A percentile compares a stretch with the other conserved stretches of the same genome.
Conservation (phyloP, 2,888 invertebrate species). For the Girardia tigrina region DNA sequence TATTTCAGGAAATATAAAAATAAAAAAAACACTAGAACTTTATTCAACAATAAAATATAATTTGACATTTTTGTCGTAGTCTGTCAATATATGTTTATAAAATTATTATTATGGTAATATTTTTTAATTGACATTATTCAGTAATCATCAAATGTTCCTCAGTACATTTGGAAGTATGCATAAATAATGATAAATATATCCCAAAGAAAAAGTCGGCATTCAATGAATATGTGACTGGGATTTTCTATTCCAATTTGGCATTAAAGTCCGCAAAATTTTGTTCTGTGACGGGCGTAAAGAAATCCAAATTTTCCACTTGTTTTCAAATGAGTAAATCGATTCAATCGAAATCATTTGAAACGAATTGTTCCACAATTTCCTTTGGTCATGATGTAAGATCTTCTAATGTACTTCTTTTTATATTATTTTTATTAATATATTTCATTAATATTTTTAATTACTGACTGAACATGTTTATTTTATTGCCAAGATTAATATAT, state of each 20-base stretch:
- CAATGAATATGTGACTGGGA: background rate
- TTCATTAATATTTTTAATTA: too few species aligned
- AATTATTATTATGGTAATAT: too few species aligned
- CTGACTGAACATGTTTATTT: too few species aligned
- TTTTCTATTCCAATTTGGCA: background rate
- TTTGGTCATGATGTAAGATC: background rate
- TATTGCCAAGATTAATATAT: too few species aligned
- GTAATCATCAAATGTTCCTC: background rate
- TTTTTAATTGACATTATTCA: too few species aligned
- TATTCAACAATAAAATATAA: too few species aligned
- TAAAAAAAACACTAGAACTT: too few species aligned
- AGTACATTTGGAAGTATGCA: background rate
- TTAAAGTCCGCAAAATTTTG: background rate
- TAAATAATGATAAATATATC: background rate
- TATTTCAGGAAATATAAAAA: too few species aligned
- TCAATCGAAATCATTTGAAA: background rate
- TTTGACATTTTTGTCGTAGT: too few species aligned
- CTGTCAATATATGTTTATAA: too few species aligned
- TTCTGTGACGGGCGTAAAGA: background rate
- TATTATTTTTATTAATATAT: too few species aligned
- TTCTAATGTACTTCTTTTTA: too few species aligned
- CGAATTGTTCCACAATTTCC: background rate
- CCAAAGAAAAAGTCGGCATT: background rate
- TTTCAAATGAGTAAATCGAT: conserved; percentile 17
- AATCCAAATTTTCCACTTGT: background rate